Evolutionary conservation across 2,113 vertebrate species (phyloP).

Genomic region (Azemiops feae): DNA sequence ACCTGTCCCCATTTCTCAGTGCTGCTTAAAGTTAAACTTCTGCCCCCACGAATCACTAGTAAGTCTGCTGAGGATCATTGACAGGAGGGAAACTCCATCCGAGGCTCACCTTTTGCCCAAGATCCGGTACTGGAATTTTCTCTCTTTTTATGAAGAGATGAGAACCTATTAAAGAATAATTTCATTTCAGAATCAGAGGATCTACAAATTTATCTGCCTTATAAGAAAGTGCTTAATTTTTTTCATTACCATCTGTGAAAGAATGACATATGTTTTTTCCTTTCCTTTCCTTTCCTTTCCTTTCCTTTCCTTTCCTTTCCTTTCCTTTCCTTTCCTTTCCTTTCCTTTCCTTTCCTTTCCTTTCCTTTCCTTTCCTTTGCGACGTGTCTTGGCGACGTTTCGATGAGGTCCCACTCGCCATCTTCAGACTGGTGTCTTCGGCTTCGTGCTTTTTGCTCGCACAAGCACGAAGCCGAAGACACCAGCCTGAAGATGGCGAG

Average conservation of each 20-base stretch:
- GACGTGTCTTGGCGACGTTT: too few relatives aligned
- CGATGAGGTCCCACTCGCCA: too few relatives aligned
- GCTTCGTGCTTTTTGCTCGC: too few relatives aligned
- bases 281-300: background rate
- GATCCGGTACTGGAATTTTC: background rate
- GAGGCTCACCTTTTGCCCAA: background rate
- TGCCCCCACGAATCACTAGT: background rate
- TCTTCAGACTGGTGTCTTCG: too few relatives aligned
- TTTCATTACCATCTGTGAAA: background rate
- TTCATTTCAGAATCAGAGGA: background rate
- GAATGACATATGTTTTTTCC: background rate
- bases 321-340: too few relatives aligned
- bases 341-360: too few relatives aligned
- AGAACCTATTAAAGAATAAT: background rate
- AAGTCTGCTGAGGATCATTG: background rate
- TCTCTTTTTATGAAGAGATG: background rate
- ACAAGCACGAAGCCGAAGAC: too few relatives aligned
- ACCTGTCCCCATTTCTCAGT: background rate
- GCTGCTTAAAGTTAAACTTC: background rate
- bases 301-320: too few relatives aligned
- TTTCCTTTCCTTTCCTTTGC: too few relatives aligned
- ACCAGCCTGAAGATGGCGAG: too few relatives aligned
- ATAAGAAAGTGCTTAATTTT: background rate
- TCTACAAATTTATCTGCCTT: background rate
- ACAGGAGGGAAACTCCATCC: background rate